Base-by-base conservation (phyloP, 2,888 invertebrate genomes). In the Calephelis perditalis region DNA sequence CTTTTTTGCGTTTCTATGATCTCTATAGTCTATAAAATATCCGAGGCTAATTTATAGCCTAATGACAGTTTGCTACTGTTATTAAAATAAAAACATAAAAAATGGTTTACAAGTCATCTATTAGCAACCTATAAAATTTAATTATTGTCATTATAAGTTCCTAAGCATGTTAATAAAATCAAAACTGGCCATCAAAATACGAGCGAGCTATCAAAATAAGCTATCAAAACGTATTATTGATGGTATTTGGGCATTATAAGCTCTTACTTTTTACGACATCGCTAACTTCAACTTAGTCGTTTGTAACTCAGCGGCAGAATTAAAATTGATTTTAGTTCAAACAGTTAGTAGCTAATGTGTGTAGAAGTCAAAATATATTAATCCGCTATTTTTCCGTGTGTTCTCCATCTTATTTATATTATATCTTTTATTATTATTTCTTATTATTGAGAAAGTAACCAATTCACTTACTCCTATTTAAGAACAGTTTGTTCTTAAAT, bases 21-120 rank as follows among this genome's bases (percentile, higher is more conserved):
- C 40, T 40, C 40, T 40, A 6, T 8, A 26, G 26, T 40, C 40
- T 8, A 26, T 49, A 15, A 49, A 15, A 49, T 15, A 49, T 49
- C 12, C 15, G 5, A 5, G 12, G 49, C 5, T 26, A 26, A 49
- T 26, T 49, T 49, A 49, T 26, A 49, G 2, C 15, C 15, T 49
- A 49, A 49, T 49, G 26, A 49, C 26, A 49, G 49, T 49, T 26
- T 8, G 5, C 26, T 26, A 52, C 49, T 52, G 10, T 52, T 52
- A 10, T 52, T 35, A 52, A 52, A 26, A 52, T 52, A 26, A 52
- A 49, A 52, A 52, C 47, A 47, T 52, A 52, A 35, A 52, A 52
- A 26, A 52, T 5, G n/a, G 49, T 35, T 5, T 52, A 35, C 35
- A 10, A 35, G 11, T 35, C 11, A 52, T 35, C 49, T 52, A 52